Conservation (phyloP, 1,140 invertebrate genomes). For the Drosophila persimilis region DNA sequence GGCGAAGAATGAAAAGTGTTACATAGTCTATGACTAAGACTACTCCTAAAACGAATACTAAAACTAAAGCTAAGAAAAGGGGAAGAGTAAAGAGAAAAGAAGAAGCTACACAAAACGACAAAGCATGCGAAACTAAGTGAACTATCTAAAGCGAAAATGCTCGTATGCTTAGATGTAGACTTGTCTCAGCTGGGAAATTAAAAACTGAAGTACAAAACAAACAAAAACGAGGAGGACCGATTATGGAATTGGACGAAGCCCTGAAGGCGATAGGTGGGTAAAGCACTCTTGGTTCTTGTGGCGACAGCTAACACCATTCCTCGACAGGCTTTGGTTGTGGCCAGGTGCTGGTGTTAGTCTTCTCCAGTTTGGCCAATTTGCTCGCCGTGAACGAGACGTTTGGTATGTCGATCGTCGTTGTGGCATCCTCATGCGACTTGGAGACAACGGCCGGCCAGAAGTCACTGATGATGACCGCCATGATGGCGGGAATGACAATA, state of each 20-base stretch:
- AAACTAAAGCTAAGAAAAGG: no score
- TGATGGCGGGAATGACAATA: constrained; percentile 11
- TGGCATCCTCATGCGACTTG: constrained; percentile 22
- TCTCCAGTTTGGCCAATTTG: background rate
- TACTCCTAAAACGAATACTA: constrained; percentile 9
- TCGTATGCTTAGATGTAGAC: no score
- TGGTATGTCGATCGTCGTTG: constrained; percentile 12
- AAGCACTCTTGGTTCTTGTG: background rate
- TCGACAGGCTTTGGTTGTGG: constrained; percentile 25
- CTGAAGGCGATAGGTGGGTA: constrained; percentile 31
- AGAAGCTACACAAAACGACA: constrained; percentile 23
- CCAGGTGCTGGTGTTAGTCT: constrained; percentile 12
- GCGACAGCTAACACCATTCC: background rate
- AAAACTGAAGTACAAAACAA: no score
- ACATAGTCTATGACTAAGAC: constrained; percentile 44
- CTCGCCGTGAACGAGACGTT: constrained; percentile 14
- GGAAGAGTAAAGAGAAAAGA: constrained; percentile 13
- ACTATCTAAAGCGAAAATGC: background rate
- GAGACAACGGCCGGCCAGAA: background rate
- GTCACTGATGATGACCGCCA: constrained; percentile 6
- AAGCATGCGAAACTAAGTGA: constrained; percentile 32
- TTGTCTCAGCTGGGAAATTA: no score
- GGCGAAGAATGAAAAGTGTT: constrained; percentile 43
- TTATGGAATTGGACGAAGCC: constrained; percentile 20
- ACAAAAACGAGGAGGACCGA: background rate